Base-by-base conservation (phyloP, 2,797 vertebrate genomes). In the Characodon lateralis region DNA sequence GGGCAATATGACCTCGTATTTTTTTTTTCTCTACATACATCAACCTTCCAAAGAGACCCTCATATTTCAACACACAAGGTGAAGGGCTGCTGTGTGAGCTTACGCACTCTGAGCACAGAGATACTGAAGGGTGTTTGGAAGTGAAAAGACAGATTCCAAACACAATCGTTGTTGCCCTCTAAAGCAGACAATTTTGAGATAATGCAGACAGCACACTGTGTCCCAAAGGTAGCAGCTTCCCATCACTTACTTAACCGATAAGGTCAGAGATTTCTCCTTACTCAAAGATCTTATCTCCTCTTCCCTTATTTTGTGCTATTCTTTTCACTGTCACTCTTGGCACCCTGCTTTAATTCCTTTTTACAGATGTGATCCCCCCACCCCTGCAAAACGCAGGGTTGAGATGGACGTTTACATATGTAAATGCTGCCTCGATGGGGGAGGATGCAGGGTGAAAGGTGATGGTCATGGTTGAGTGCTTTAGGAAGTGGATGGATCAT, bases 391-490 rank as follows among this genome's bases (percentile, higher is more conserved):
- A 83, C 76, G 77, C 78, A 18, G 83, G 85, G 86, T 80, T 79
- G 87, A 83, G 85, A 81, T 65, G 89, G 77, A 84, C 85, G 88
- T 93, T 95, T 93, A 94, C 91, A 93, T 95, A 96, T 96, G 95
- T 93, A 95, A 95, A 96, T 95, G 87, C 76, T 22, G 79, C 69
- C 71, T 85, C 83, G 79, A 84, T 86, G 89, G 90, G 76, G 85
- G 81, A 81, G 88, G 92, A 70, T 73, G 82, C 87, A 73, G 92
- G 94, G 94, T 94, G 92, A 95, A 95, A 95, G 95, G 94, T 95
- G 95, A 95, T 88, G 94, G 94, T 95, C 94, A 96, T 93, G 95
- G 94, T 88, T 95, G 95, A 95, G 92, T 93, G 94, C 95, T 95
- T 96, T 94, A 95, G 95, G 95, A 96, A 96, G 95, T 95, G 83